Evolutionary conservation across 2,888 invertebrate species (phyloP).

Genomic region (Ophonus ardosiacus): DNA sequence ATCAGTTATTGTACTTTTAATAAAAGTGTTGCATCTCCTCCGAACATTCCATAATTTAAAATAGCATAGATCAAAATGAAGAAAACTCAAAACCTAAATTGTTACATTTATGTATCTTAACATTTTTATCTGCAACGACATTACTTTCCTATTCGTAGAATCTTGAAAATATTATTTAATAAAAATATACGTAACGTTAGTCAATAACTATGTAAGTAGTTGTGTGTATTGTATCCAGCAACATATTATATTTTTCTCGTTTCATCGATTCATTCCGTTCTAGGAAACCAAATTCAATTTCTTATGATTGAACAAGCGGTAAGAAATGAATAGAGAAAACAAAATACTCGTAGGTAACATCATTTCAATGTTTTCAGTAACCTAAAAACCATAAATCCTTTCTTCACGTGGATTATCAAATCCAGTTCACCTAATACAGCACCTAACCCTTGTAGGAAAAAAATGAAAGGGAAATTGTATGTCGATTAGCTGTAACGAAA

Average conservation of each 20-base stretch:
- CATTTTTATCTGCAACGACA: too few species aligned
- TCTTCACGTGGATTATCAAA: slow-evolving; percentile 11
- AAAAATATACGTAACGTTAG: too few species aligned
- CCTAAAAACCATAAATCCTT: neutral
- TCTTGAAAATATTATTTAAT: too few species aligned
- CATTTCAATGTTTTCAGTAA: neutral
- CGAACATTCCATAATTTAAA: too few species aligned
- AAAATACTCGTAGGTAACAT: neutral
- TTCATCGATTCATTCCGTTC: neutral
- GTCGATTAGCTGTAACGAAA: slow-evolving; percentile 18
- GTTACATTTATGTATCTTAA: too few species aligned
- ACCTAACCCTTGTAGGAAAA: slow-evolving; percentile 15
- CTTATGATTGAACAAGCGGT: neutral
- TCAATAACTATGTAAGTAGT: neutral
- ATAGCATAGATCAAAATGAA: too few species aligned
- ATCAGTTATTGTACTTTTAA: too few species aligned
- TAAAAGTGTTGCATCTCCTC: too few species aligned
- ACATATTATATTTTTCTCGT: too few species aligned
- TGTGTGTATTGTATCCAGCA: neutral
- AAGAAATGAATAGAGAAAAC: neutral
- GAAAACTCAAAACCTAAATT: too few species aligned
- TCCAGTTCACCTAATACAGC: slow-evolving; percentile 3
- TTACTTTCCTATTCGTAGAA: too few species aligned
- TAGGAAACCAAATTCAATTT: neutral
- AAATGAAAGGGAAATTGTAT: slow-evolving; percentile 20